A percentile compares a stretch with the other conserved stretches of the same genome.
These are phyloP conservation scores for Cherax quadricarinatus DNA, from an alignment of 1,140 invertebrate genomes.

Conservation along the genomic window DNA sequence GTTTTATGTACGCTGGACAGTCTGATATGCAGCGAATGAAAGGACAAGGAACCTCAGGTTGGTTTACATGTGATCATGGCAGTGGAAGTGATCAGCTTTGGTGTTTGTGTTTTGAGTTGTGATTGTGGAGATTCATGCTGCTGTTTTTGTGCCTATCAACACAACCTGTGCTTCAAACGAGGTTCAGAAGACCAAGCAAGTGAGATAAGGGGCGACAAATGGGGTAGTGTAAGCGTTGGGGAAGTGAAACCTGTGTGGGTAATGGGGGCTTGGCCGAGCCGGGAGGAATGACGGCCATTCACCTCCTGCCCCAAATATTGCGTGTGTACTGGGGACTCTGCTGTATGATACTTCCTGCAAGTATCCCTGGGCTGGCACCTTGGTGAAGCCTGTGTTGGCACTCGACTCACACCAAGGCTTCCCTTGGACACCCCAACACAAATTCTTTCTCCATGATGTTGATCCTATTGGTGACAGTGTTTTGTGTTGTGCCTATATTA, in stretches of 20 bases:
- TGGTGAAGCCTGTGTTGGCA: not conserved
- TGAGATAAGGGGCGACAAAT: conserved; percentile 14
- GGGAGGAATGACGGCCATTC: conserved; percentile 50
- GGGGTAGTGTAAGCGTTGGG: conserved; percentile 4
- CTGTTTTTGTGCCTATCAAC: conserved; percentile 43
- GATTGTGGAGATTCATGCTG: conserved; percentile 54
- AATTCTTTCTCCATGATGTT: no score
- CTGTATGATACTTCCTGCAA: not conserved
- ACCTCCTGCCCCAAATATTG: conserved; percentile 45
- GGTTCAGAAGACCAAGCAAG: conserved; percentile 16
- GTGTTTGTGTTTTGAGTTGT: conserved; percentile 26
- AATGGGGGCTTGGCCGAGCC: not conserved
- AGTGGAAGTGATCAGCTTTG: conserved; percentile 56
- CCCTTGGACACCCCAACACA: no score
- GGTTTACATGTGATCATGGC: conserved; percentile 52
- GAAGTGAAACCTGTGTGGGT: conserved; percentile 4
- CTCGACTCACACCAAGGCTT: no score
- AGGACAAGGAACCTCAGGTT: conserved; percentile 71
- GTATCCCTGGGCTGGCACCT: not conserved
- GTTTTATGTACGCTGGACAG: conserved; percentile 71
- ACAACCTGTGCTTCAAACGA: conserved; percentile 20
- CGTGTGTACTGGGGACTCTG: not conserved
- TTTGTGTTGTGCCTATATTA: no score
- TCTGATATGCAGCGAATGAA: conserved; percentile 72
- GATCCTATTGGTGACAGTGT: no score